Conservation (phyloP, 1,140 invertebrate genomes). For the Physella acuta region DNA sequence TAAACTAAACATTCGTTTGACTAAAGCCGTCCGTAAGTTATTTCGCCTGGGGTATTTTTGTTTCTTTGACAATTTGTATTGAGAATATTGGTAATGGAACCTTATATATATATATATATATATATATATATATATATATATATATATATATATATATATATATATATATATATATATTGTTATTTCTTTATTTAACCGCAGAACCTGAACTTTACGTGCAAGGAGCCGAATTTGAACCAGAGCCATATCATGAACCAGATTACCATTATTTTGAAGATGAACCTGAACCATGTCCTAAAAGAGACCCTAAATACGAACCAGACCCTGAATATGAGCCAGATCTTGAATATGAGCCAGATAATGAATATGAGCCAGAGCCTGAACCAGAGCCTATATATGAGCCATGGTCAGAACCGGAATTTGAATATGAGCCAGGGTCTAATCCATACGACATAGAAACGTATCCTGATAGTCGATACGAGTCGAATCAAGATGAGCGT, state of each 20-base stretch:
- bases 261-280: not conserved
- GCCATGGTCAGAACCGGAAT: not conserved
- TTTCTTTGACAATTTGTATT: no score
- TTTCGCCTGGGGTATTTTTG: no score
- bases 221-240: not conserved
- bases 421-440: not conserved
- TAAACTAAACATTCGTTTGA: no score
- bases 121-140: no score
- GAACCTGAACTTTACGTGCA: no score
- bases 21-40: no score
- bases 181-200: no score
- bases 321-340: conserved; percentile 20
- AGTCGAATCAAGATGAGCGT: not conserved
- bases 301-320: not conserved
- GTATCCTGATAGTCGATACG: conserved; percentile 1
- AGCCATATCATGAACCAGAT: not conserved
- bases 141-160: no score
- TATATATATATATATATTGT: no score
- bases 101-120: no score
- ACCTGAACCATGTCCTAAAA: not conserved
- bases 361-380: not conserved
- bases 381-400: not conserved
- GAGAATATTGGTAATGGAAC: no score
- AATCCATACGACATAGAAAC: not conserved
- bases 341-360: not conserved